Evolutionary conservation across 2,888 invertebrate genomes (phyloP), one percentile per base, ranked within the genome.

Genomic region (Ophonus ardosiacus): DNA sequence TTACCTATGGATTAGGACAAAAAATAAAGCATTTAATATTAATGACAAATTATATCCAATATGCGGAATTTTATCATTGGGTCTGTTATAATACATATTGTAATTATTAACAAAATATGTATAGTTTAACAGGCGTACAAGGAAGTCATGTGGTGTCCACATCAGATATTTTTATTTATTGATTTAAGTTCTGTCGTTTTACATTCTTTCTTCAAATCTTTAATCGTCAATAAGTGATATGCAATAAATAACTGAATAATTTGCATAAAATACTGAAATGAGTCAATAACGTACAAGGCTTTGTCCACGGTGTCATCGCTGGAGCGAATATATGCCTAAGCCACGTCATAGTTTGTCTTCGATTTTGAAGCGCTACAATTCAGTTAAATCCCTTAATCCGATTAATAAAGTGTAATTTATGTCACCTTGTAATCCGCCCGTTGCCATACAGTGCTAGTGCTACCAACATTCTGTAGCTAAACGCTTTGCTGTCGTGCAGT

Each of bases 401-500:
- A 84, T 84, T 84, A 84, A 84, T 84, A 84, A 43, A 63, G 78
- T 76, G 57, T 84, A 84, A 84, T 84, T 84, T 84, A 84, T 84
- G 84, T 84, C 84, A 63, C 78, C 84, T 84, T 84, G 84, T 84
- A 84, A 84, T 84, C 84, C 84, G 76, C 43, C 57, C 63, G 18
- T 31, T 61, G 61, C 57, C 31, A 15, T 78, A 57, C 78, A 78
- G 78, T 31, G n/a, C 76, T 18, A 17, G 56, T 21, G 78, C 43
- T 38, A 68, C 68, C 38, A 68, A 68, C 68, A 38, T 18, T 63
- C 68, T 24, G 15, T 15, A 24, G 31, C 38, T 68, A 68, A 68
- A 68, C 68, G 68, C 38, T 15, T 38, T 68, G 68, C 68, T 59
- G 63, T 21, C 24, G 68, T 38, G 68, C 63, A 68, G 38, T 68